Percentiles rank a stretch among this genome's conserved stretches.
Conservation (phyloP, 2,113 vertebrate genomes). For the Oryzias javanicus region DNA sequence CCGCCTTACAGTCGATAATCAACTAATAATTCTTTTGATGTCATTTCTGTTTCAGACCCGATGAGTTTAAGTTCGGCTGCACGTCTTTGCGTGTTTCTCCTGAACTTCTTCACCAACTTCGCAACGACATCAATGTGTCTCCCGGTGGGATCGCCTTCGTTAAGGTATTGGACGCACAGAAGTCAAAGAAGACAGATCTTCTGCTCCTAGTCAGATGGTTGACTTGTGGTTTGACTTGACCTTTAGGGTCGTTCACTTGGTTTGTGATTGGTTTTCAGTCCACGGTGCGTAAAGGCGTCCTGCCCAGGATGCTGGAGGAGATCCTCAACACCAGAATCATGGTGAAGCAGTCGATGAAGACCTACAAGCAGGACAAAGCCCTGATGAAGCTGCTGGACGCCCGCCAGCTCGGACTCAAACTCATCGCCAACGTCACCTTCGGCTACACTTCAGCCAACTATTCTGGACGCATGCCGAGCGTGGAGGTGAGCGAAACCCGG, state of each 20-base stretch:
- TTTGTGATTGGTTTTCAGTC: conserved; percentile 68
- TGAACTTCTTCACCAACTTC: conserved; percentile 90
- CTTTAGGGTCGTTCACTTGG: no score
- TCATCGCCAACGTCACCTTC: conserved; percentile 94
- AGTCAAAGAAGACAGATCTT: no score
- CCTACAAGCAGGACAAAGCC: conserved; percentile 87
- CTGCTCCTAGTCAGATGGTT: neutral
- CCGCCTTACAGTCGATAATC: no score
- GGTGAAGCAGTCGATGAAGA: conserved; percentile 95
- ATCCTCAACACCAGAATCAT: conserved; percentile 94
- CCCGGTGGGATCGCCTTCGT: conserved; percentile 93
- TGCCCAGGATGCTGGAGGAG: conserved; percentile 96
- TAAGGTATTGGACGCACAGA: conserved; percentile 80
- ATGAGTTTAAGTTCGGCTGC: conserved; percentile 96
- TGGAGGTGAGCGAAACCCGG: conserved; percentile 79
- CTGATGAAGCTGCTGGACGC: conserved; percentile 89
- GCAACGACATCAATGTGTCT: conserved; percentile 93
- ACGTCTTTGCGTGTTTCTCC: conserved; percentile 89
- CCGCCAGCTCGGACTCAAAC: conserved; percentile 95
- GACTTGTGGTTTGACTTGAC: no score
- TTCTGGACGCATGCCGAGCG: conserved; percentile 94
- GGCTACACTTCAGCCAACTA: conserved; percentile 93
- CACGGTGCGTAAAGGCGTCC: conserved; percentile 89
- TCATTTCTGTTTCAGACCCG: conserved; percentile 79
- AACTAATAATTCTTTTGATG: no score